These are phyloP conservation scores for Octodonta nipae DNA, from an alignment of 2,888 invertebrate species.

Conservation along the genomic window DNA sequence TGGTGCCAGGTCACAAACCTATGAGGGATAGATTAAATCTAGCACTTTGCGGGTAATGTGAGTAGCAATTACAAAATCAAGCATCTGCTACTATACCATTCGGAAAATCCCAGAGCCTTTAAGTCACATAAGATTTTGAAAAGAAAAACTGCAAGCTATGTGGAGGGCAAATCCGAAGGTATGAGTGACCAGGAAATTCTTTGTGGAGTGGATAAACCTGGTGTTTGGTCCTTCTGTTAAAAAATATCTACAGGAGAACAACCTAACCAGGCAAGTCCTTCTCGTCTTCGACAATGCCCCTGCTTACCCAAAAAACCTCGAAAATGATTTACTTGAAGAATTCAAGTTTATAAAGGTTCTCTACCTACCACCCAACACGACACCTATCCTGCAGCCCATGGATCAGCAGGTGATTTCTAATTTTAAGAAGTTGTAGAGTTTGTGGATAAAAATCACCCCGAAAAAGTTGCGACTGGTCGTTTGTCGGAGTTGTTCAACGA, in stretches of 20 bases:
- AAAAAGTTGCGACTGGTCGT: too few species aligned
- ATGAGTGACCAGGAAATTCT: constrained; percentile 3
- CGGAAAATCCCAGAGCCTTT: neutral
- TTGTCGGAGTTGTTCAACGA: too few species aligned
- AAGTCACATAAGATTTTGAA: neutral
- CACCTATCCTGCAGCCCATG: too few species aligned
- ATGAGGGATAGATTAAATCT: constrained; percentile 21
- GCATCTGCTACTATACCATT: constrained; percentile 1
- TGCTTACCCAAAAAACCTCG: constrained; percentile 9
- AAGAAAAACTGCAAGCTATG: neutral
- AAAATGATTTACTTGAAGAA: constrained; percentile 14
- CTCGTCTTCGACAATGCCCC: constrained; percentile 19
- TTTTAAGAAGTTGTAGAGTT: too few species aligned
- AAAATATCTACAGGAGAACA: constrained; percentile 20
- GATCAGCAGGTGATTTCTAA: too few species aligned
- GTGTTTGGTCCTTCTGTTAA: constrained; percentile 19
- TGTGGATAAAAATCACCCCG: too few species aligned
- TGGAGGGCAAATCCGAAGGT: neutral
- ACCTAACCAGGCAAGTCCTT: constrained; percentile 19
- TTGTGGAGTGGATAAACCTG: constrained; percentile 13
- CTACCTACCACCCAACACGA: too few species aligned
- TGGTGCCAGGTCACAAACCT: constrained; percentile 20
- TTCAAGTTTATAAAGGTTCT: too few species aligned
- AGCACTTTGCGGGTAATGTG: constrained; percentile 17
- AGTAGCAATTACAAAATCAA: constrained; percentile 1